Conservation (phyloP, 2,888 invertebrate genomes). For the Elysia crispata region DNA sequence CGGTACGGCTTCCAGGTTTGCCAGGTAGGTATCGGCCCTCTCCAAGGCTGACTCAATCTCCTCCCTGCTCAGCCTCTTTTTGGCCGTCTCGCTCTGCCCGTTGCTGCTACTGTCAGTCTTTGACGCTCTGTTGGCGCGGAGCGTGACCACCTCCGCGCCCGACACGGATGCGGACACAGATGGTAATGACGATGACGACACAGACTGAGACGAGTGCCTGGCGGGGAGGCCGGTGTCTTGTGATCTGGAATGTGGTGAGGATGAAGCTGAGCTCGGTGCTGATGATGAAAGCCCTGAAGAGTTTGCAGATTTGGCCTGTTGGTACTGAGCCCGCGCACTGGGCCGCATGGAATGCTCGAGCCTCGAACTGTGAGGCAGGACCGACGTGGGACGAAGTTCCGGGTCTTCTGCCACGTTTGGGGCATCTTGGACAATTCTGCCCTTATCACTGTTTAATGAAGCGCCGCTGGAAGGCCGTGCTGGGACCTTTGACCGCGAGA, state of each 20-base stretch:
- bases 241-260: constrained; percentile 2
- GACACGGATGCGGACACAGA: neutral
- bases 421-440: neutral
- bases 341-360: constrained; percentile 48
- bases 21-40: constrained; percentile 66
- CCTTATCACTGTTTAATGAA: neutral
- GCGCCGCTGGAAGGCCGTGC: neutral
- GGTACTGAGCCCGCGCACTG: constrained; percentile 9
- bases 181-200: neutral
- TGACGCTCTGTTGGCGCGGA: neutral
- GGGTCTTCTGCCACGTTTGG: neutral
- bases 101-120: constrained; percentile 21
- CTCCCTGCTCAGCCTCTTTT: constrained; percentile 64
- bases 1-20: constrained; percentile 54
- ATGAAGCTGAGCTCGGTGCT: constrained; percentile 23
- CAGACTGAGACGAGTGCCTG: neutral
- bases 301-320: neutral
- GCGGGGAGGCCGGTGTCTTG: neutral
- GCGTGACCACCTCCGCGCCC: neutral
- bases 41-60: constrained; percentile 68
- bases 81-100: constrained; percentile 37
- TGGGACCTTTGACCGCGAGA: neutral
- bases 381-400: neutral
- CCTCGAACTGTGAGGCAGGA: constrained; percentile 41
- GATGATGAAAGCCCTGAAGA: constrained; percentile 11